A percentile compares a stretch with the other conserved stretches of the same genome.
These are phyloP conservation scores for Bombylius discolor DNA, from an alignment of 2,888 invertebrate species.

Conservation along the genomic window DNA sequence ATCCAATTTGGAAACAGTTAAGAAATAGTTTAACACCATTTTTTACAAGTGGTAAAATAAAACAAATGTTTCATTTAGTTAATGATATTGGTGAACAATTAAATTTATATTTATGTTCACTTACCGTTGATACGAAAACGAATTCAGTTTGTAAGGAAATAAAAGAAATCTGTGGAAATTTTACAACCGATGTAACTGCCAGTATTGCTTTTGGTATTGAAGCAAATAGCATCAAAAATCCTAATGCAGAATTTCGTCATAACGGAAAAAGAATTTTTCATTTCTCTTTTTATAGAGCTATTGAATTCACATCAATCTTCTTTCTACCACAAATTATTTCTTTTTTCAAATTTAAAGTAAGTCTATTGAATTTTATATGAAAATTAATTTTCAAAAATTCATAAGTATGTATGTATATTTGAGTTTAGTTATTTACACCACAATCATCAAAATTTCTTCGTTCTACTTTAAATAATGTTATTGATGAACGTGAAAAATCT, in stretches of 20 bases:
- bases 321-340: slow-evolving; percentile 27
- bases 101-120: slow-evolving; percentile 13
- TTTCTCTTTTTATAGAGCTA: slow-evolving; percentile 19
- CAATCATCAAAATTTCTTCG: slow-evolving; percentile 31
- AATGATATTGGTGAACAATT: slow-evolving; percentile 27
- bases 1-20: slow-evolving; percentile 36
- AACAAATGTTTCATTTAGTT: slow-evolving; percentile 32
- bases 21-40: slow-evolving; percentile 37
- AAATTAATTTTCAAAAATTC: too few relatives aligned
- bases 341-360: slow-evolving; percentile 22
- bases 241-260: slow-evolving; percentile 25
- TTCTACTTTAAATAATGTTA: slow-evolving; percentile 30
- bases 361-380: too few relatives aligned
- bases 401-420: neutral
- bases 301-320: slow-evolving; percentile 26
- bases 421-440: slow-evolving; percentile 17
- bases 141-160: slow-evolving; percentile 4
- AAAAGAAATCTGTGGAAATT: slow-evolving; percentile 22
- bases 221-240: slow-evolving; percentile 27
- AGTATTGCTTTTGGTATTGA: slow-evolving; percentile 30
- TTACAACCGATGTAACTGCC: slow-evolving; percentile 31
- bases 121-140: neutral
- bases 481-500: slow-evolving; percentile 32
- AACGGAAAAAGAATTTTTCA: slow-evolving; percentile 22
- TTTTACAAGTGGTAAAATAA: slow-evolving; percentile 36